Percentiles rank a stretch among this genome's conserved stretches.
phyloP scores from a whole-genome alignment of 23 tunicate genomes.

The Clavelina lepadiformis region DNA sequence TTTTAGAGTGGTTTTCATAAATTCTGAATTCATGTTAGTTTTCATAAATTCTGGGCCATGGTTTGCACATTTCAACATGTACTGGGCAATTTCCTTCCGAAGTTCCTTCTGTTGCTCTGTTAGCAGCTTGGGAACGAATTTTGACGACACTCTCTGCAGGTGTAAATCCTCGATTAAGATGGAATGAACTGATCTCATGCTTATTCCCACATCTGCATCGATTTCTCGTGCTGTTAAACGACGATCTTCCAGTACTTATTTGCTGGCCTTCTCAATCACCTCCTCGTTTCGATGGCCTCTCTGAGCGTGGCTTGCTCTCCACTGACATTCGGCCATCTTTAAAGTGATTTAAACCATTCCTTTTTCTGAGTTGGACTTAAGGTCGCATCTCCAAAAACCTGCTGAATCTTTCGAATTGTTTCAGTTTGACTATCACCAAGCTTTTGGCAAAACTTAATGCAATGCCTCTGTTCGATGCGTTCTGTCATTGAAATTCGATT shows the following conservation, averaged over 20 bases:
- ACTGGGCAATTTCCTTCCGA: slow-evolving; percentile 11
- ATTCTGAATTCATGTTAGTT: slow-evolving; percentile 5
- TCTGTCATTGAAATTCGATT: slow-evolving; percentile 11
- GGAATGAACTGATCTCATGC: slow-evolving; percentile 19
- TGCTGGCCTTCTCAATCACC: slow-evolving; percentile 11
- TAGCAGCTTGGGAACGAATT: slow-evolving; percentile 30
- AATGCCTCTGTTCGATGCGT: too few relatives aligned
- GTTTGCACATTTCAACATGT: slow-evolving; percentile 20
- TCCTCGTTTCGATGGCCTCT: slow-evolving; percentile 28
- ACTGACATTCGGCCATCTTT: too few relatives aligned
- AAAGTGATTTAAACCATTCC: too few relatives aligned
- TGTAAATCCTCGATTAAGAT: slow-evolving; percentile 10
- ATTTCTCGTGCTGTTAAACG: slow-evolving; percentile 4
- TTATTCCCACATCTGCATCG: slow-evolving; percentile 17
- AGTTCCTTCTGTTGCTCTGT: slow-evolving; percentile 34
- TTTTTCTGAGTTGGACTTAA: too few relatives aligned
- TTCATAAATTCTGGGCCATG: slow-evolving; percentile 22
- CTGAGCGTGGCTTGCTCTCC: slow-evolving; percentile 16
- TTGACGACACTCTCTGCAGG: slow-evolving; percentile 2
- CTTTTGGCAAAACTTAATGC: too few relatives aligned
- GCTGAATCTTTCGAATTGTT: too few relatives aligned
- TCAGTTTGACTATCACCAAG: too few relatives aligned
- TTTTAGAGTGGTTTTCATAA: too few relatives aligned
- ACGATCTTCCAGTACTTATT: slow-evolving; percentile 22
- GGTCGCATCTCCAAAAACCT: too few relatives aligned